Evolutionary conservation across 2,888 invertebrate species (phyloP), one percentile per base, ranked within the genome.

Genomic region (Allolobophora icterica): DNA sequence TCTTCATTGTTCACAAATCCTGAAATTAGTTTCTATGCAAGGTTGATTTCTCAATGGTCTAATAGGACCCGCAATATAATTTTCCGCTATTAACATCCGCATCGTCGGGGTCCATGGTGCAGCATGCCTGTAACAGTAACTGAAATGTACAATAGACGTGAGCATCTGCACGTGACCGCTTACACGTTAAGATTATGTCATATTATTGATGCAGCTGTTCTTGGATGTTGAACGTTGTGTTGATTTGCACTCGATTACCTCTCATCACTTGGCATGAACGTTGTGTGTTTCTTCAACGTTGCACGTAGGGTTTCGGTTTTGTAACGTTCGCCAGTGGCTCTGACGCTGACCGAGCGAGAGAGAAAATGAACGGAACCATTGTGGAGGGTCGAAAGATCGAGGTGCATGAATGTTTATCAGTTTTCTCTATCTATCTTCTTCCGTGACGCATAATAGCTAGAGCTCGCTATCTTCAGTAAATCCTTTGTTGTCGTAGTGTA

Each of bases 331-430:
- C 99, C 97, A 98, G 98, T 97, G 98, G 98, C 97, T 98, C 97
- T 97, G 99, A 99, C 97, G 99, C 99, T 97, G 99, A 99, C 97
- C 98, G 98, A 97, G 99, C 99, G 97, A 98, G 99, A 97, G 99
- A 99, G 97, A 98, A 99, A 97, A 98, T 99, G 97, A 99, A 99
- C 97, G 99, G 99, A 97, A 99, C 99, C 97, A 98, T 99, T 98
- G 99, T 99, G 97, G 99, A 99, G 98, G 99, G 99, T 97, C 97
- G 99, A 97, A 99, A 99, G 97, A 99, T 99, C 97, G 99, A 99
- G 98, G 99, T 99, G 95, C 94, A 94, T 94, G 94, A 71, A 8
- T 71, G 71, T 71, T 71, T n/a, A 30, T 71, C 71, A 30, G 71
- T 71, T 71, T 71, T 71, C 71, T 71, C 71, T 71, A 11, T 1